phyloP scores from a whole-genome alignment of 2,113 vertebrate genomes.

The Oreocharis arfaki region DNA sequence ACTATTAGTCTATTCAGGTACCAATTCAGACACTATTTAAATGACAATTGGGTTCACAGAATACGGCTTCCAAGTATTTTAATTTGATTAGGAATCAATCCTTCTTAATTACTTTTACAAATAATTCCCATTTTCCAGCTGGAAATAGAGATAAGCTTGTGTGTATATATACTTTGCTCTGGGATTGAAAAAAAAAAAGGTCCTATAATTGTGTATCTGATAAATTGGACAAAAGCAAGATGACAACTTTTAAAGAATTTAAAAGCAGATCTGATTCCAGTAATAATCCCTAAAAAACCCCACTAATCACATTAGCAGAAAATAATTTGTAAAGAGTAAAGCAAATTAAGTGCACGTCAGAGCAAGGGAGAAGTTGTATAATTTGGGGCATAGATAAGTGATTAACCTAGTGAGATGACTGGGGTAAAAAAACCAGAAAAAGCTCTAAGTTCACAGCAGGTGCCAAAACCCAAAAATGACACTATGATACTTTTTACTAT shows the following conservation, averaged over 20 bases:
- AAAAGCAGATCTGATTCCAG: neutral
- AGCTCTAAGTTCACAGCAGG: neutral
- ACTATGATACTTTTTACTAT: neutral
- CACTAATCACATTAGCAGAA: constrained; percentile 16
- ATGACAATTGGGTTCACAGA: constrained; percentile 37
- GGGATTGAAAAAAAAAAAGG: neutral
- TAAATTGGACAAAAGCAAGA: constrained; percentile 33
- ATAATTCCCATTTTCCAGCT: constrained; percentile 59
- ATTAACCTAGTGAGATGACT: neutral
- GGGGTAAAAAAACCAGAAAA: neutral
- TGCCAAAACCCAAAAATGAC: neutral
- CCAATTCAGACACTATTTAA: neutral
- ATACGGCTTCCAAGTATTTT: constrained; percentile 34
- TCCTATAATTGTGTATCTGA: constrained; percentile 16
- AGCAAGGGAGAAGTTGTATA: neutral
- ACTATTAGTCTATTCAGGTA: constrained; percentile 29
- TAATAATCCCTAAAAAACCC: constrained; percentile 7
- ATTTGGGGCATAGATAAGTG: neutral
- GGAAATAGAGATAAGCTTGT: constrained; percentile 50
- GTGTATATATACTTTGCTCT: neutral
- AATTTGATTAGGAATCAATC: constrained; percentile 53
- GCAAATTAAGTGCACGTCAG: neutral
- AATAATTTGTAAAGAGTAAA: neutral
- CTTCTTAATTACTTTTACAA: constrained; percentile 57
- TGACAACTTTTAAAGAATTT: constrained; percentile 45